phyloP scores from a whole-genome alignment of 1,140 invertebrate genomes.

The Apolygus lucorum region DNA sequence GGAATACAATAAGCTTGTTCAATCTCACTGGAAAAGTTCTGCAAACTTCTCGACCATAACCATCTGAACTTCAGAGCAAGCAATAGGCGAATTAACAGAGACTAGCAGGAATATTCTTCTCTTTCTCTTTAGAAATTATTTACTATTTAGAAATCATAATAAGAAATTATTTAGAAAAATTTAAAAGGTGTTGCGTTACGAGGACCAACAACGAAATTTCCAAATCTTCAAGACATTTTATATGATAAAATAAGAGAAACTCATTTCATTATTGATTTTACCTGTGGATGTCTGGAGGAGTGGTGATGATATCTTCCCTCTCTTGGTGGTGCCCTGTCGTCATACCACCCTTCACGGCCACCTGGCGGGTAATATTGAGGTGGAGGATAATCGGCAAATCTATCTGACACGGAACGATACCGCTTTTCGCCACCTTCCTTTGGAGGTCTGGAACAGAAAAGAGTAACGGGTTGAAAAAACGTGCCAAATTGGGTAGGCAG shows the following conservation, averaged over 20 bases:
- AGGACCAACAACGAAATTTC: background rate
- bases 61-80: too few relatives aligned
- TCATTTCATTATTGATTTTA: too few relatives aligned
- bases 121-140: too few relatives aligned
- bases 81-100: too few relatives aligned
- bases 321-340: conserved; percentile 8
- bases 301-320: background rate
- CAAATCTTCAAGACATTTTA: too few relatives aligned
- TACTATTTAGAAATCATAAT: too few relatives aligned
- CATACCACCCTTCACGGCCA: conserved; percentile 23
- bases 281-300: conserved; percentile 13
- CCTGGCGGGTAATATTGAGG: conserved; percentile 19
- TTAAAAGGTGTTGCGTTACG: background rate
- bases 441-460: background rate
- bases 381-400: conserved; percentile 30
- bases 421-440: conserved; percentile 26
- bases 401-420: conserved; percentile 29
- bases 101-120: too few relatives aligned
- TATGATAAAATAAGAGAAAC: too few relatives aligned
- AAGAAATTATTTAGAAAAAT: too few relatives aligned
- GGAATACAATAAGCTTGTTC: too few relatives aligned
- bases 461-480: background rate
- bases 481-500: background rate
- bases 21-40: too few relatives aligned
- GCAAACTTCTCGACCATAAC: too few relatives aligned